These are phyloP conservation scores for Asteroscopus sphinx DNA, from an alignment of 2,888 invertebrate species.

Conservation along the genomic window DNA sequence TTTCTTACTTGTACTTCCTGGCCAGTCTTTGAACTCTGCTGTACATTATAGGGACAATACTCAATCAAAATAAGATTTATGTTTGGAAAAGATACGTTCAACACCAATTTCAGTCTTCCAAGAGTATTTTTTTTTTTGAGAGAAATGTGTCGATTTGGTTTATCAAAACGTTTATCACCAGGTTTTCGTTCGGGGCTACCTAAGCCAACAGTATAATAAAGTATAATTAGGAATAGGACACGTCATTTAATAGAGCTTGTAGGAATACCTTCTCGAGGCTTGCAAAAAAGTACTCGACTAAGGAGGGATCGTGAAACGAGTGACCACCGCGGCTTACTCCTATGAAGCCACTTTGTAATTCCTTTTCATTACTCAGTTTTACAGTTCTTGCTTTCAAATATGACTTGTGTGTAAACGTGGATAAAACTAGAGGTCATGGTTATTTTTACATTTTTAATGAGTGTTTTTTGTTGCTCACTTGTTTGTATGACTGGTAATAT, in stretches of 20 bases:
- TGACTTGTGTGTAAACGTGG: neutral
- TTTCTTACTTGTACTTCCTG: too few relatives aligned
- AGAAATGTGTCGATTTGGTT: too few relatives aligned
- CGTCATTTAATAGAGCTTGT: conserved; percentile 43
- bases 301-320: conserved; percentile 36
- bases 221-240: conserved; percentile 22
- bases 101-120: too few relatives aligned
- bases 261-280: conserved; percentile 31
- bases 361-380: conserved; percentile 24
- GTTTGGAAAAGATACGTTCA: too few relatives aligned
- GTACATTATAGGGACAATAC: too few relatives aligned
- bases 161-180: too few relatives aligned
- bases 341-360: conserved; percentile 28
- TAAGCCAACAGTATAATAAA: too few relatives aligned
- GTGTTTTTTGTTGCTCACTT: neutral
- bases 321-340: conserved; percentile 18
- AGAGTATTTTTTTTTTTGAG: too few relatives aligned
- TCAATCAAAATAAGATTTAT: too few relatives aligned
- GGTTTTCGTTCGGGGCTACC: too few relatives aligned
- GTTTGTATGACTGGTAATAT: too few relatives aligned
- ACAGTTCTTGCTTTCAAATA: conserved; percentile 5
- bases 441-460: neutral
- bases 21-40: too few relatives aligned
- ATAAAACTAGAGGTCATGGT: neutral
- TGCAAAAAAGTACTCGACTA: conserved; percentile 48